Percentiles rank a stretch among this genome's conserved stretches.
These are phyloP conservation scores for Phallusia fumigata DNA, from an alignment of 23 tunicate species.

Conservation along the genomic window DNA sequence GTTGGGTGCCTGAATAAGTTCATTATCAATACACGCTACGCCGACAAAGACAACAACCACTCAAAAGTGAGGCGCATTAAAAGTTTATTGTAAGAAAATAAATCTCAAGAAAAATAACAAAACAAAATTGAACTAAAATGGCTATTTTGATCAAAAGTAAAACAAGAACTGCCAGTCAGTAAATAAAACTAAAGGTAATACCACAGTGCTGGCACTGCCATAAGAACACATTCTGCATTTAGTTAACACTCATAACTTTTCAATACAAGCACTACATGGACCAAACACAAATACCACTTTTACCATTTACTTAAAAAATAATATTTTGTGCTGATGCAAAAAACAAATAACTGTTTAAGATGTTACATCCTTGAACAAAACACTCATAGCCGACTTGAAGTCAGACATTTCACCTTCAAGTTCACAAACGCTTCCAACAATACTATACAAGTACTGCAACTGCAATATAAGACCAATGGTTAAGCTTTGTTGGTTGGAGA, in stretches of 20 bases:
- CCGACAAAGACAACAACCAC: too few relatives aligned
- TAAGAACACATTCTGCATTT: too few relatives aligned
- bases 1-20: too few relatives aligned
- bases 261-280: not conserved
- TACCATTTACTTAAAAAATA: not conserved
- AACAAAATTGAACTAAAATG: not conserved
- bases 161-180: not conserved
- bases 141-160: not conserved
- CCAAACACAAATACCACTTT: not conserved
- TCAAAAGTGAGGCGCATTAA: too few relatives aligned
- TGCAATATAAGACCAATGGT: not conserved
- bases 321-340: too few relatives aligned
- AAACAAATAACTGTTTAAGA: too few relatives aligned
- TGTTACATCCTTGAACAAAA: not conserved
- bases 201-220: not conserved
- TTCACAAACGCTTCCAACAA: not conserved
- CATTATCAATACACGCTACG: too few relatives aligned
- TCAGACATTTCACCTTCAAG: not conserved
- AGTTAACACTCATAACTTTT: not conserved
- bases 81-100: not conserved
- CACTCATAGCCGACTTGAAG: not conserved
- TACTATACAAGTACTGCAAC: conserved; percentile 3
- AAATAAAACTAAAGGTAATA: not conserved
- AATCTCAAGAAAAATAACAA: not conserved
- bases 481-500: too few relatives aligned